Conservation (phyloP, 2,797 vertebrate genomes). For the Rhyacichthys aspro region DNA sequence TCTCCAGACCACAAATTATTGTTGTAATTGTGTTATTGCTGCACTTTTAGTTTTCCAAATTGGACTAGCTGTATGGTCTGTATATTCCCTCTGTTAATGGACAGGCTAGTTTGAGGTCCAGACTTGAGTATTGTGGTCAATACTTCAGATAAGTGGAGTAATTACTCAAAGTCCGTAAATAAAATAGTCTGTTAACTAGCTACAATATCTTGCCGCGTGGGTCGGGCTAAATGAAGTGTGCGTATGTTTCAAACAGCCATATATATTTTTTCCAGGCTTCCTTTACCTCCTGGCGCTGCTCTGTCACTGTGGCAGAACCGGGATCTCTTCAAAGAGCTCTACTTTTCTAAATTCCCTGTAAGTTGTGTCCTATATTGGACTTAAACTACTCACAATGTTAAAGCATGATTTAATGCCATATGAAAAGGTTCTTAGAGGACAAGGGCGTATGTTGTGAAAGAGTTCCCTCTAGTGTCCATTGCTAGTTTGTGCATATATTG, state of each 20-base stretch:
- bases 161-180: conserved; percentile 31
- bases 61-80: neutral
- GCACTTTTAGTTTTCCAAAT: conserved; percentile 1
- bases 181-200: conserved; percentile 35
- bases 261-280: conserved; percentile 77
- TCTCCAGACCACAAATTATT: neutral
- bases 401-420: neutral
- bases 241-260: too few species aligned
- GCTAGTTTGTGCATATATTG: neutral
- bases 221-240: too few species aligned
- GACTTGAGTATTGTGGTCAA: neutral
- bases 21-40: neutral
- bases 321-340: conserved; percentile 86
- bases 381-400: neutral
- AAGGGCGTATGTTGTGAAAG: conserved; percentile 22
- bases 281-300: conserved; percentile 91
- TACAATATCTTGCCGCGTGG: conserved; percentile 10
- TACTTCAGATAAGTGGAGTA: conserved; percentile 9
- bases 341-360: conserved; percentile 95
- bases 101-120: too few species aligned
- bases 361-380: conserved; percentile 41
- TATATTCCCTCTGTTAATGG: too few species aligned
- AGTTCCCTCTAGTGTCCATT: conserved; percentile 57
- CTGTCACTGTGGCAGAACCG: conserved; percentile 92
- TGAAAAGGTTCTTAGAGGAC: neutral